phyloP scores from a whole-genome alignment of 2,113 vertebrate genomes.

The Hyaena hyaena region DNA sequence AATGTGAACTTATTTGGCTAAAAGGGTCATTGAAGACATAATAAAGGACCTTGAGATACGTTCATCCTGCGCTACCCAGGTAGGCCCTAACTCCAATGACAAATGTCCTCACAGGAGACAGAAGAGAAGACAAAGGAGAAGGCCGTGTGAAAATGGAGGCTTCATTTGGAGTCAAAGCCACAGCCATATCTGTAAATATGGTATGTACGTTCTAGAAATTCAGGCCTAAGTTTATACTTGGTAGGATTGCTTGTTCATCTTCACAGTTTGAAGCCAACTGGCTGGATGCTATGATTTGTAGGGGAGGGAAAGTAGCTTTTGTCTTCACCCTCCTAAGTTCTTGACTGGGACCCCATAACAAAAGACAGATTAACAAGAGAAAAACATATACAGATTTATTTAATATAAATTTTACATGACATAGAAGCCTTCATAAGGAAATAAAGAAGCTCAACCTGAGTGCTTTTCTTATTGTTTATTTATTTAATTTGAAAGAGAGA shows the following conservation, averaged over 20 bases:
- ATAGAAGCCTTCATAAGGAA: neutral
- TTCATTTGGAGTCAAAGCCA: neutral
- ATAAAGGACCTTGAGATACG: neutral
- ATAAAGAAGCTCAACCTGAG: neutral
- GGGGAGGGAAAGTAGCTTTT: neutral
- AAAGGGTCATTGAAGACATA: neutral
- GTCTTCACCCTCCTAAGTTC: neutral
- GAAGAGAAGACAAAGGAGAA: neutral
- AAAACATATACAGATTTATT: neutral
- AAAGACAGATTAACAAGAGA: neutral
- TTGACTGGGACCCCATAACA: neutral
- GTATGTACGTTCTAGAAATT: neutral
- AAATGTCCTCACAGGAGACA: neutral
- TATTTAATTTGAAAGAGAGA: no score
- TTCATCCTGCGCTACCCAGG: neutral
- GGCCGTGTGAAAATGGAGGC: neutral
- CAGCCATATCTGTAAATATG: neutral
- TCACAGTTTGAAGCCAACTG: neutral
- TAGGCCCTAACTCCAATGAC: neutral
- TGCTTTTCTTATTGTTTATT: no score
- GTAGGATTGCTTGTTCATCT: neutral
- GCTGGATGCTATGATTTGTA: neutral
- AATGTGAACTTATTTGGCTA: neutral
- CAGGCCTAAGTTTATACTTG: neutral
- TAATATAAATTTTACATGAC: neutral